Evolutionary conservation across 1,140 invertebrate species (phyloP).

Genomic region (Lysiphlebus fabarum): DNA sequence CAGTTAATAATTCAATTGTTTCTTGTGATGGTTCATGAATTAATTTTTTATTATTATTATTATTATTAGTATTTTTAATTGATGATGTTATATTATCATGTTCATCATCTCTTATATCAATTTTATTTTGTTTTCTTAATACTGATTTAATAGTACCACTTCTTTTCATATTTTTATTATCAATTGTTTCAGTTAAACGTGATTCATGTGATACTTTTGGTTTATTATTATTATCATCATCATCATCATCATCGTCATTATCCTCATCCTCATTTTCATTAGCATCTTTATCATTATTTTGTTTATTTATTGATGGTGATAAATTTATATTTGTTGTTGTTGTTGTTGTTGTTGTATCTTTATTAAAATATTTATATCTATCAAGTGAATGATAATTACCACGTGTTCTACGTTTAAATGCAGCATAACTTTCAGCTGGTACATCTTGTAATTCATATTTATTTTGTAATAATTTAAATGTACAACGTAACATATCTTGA

Average conservation of each 20-base stretch:
- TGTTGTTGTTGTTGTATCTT: constrained; percentile 11
- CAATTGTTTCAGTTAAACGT: no score
- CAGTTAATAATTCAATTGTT: constrained; percentile 48
- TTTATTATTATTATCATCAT: constrained; percentile 14
- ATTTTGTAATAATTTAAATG: constrained; percentile 43
- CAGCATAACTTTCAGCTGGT: constrained; percentile 46
- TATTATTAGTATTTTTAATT: no score
- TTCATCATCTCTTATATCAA: constrained; percentile 41
- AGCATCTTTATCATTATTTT: constrained; percentile 6
- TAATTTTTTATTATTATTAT: constrained; percentile 26
- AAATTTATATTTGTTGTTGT: constrained; percentile 9
- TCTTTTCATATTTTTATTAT: background rate
- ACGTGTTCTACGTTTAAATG: constrained; percentile 43
- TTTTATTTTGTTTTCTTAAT: constrained; percentile 43
- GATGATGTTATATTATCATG: constrained; percentile 27
- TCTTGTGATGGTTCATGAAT: constrained; percentile 51
- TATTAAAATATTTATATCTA: constrained; percentile 12
- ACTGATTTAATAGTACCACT: constrained; percentile 28
- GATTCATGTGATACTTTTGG: background rate
- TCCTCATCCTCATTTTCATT: background rate
- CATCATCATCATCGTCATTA: background rate
- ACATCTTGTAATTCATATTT: constrained; percentile 45
- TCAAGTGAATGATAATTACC: constrained; percentile 22
- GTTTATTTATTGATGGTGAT: constrained; percentile 4
- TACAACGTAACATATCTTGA: constrained; percentile 24